phyloP scores from a whole-genome alignment of 2,797 vertebrate genomes.

The Myripristis jacobus region DNA sequence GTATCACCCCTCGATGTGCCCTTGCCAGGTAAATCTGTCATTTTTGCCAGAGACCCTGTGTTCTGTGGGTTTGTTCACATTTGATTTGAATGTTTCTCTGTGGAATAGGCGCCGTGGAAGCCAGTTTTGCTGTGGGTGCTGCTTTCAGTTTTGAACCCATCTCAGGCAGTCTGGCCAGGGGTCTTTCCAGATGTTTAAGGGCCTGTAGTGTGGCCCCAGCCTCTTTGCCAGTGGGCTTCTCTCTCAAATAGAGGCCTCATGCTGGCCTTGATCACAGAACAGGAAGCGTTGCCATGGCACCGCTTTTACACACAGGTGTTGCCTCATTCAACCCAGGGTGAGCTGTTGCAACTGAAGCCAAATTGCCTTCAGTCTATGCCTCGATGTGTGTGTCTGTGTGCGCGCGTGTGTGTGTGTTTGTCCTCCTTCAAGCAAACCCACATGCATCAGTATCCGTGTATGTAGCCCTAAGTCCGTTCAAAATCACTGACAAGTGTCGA shows the following conservation, averaged over 20 bases:
- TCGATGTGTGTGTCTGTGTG: conserved; percentile 33
- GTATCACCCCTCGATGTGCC: conserved; percentile 3
- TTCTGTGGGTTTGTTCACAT: conserved; percentile 1
- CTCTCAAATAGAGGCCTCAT: conserved; percentile 52
- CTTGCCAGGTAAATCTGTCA: conserved; percentile 7
- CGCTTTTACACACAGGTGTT: conserved; percentile 78
- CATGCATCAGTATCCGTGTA: conserved; percentile 55
- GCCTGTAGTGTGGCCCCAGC: conserved; percentile 47
- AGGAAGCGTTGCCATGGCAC: conserved; percentile 75
- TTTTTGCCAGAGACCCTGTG: background rate
- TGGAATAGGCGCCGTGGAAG: conserved; percentile 1
- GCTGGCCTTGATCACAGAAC: conserved; percentile 72
- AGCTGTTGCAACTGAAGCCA: conserved; percentile 74
- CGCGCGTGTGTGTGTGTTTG: conserved; percentile 39
- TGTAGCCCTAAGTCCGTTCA: conserved; percentile 69
- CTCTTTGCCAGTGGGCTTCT: conserved; percentile 58
- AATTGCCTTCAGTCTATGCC: conserved; percentile 64
- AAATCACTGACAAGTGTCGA: conserved; percentile 78
- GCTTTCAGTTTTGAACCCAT: conserved; percentile 13
- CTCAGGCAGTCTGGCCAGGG: conserved; percentile 20
- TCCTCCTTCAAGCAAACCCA: conserved; percentile 55
- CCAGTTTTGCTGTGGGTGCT: conserved; percentile 11
- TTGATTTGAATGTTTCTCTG: conserved; percentile 11
- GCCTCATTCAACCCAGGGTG: conserved; percentile 71
- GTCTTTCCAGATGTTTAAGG: conserved; percentile 68